Evolutionary conservation across 2,888 invertebrate species (phyloP), one percentile per base, ranked within the genome.

Genomic region (Trypoxylon attenuatum): DNA sequence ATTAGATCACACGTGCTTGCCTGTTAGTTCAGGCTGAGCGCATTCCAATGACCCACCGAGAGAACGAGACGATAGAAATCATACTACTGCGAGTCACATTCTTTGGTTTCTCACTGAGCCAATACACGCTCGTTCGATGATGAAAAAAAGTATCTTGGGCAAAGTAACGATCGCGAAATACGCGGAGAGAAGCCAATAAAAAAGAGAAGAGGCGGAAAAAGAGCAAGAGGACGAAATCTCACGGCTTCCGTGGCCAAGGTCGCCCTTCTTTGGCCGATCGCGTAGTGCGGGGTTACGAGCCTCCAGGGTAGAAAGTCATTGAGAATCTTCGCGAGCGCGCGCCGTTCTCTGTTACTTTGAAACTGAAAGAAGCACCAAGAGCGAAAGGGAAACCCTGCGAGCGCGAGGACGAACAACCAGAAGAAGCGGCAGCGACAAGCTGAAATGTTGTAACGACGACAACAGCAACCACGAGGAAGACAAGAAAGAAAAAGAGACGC

Each of bases 391-490:
- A 47, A 51, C 18, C 45, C 29, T 46, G 23, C 38, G 21, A 16
- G 25, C 53, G 52, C 39, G 57, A 53, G 5, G 10, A 16, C 25
- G 54, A 55, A 43, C 55, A 46, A 3, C 6, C 58, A 13, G 53
- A 16, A 50, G 49, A 57, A 49, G 60, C 58, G 41, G 21, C 27
- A 47, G 59, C 39, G 62, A 72, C 73, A 69, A 76, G 76, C 68
- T 71, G 58, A 69, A 73, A 67, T 59, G 60, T 59, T 64, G 65
- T 65, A 49, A 29, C 55, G 38, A 56, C 73, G 63, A 68, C 50
- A 58, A 57, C 55, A 54, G 71, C 46, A 62, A 63, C 57, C 70
- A 73, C 68, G 76, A 70, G 72, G 71, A 68, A 62, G 62, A 73
- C 59, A 49, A 60, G 63, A 64, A 19, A 45, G 61, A 42, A 39